phyloP scores from a whole-genome alignment of 2,888 invertebrate species.

The Drosophila paracracens region DNA sequence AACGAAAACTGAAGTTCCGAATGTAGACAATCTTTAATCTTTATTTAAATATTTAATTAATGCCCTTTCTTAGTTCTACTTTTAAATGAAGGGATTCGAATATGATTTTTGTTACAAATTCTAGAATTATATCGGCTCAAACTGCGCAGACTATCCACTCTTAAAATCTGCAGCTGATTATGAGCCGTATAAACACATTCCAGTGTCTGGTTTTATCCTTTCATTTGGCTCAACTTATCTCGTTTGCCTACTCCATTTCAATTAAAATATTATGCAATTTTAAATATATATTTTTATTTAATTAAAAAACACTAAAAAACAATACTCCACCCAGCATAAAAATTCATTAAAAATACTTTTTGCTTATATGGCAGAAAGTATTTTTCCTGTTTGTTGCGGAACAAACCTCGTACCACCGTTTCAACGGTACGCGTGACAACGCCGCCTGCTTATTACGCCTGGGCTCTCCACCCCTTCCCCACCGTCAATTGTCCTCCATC shows the following conservation, averaged over 20 bases:
- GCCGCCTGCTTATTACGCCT: slow-evolving; percentile 71
- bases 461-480: background rate
- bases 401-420: slow-evolving; percentile 36
- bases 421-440: slow-evolving; percentile 69
- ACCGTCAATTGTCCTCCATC: background rate
- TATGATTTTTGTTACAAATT: background rate
- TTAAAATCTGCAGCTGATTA: slow-evolving; percentile 15
- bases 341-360: slow-evolving; percentile 77
- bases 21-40: background rate
- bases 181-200: slow-evolving; percentile 3
- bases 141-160: background rate
- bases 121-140: background rate
- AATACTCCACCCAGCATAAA: slow-evolving; percentile 63
- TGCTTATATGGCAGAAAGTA: slow-evolving; percentile 70
- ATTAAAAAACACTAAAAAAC: slow-evolving; percentile 74
- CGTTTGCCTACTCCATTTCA: slow-evolving; percentile 53
- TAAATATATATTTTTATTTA: slow-evolving; percentile 74
- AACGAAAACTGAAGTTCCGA: background rate
- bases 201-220: slow-evolving; percentile 14
- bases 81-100: background rate
- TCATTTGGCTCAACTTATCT: slow-evolving; percentile 1
- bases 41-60: background rate
- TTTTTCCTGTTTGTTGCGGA: slow-evolving; percentile 68
- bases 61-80: background rate
- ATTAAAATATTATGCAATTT: slow-evolving; percentile 74